phyloP scores from a whole-genome alignment of 2,113 vertebrate species.

The Chrysemys picta region DNA sequence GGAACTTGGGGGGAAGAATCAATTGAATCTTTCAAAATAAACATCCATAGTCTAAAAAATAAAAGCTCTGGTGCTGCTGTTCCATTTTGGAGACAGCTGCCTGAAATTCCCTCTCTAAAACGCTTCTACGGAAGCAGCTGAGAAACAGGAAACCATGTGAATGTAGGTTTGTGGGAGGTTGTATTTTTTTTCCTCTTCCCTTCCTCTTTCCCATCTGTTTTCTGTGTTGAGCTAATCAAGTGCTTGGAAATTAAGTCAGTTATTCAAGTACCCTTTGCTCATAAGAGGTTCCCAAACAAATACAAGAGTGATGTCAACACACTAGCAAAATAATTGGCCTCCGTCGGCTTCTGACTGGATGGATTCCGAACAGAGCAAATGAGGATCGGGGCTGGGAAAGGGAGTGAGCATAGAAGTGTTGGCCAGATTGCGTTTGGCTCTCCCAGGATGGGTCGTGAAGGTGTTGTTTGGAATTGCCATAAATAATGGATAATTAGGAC shows the following conservation, averaged over 20 bases:
- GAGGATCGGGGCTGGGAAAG: neutral
- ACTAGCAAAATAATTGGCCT: conserved; percentile 56
- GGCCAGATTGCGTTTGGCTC: neutral
- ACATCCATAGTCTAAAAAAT: neutral
- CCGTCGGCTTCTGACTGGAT: conserved; percentile 26
- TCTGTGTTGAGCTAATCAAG: conserved; percentile 64
- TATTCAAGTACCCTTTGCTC: conserved; percentile 59
- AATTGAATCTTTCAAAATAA: neutral
- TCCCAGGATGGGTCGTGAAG: neutral
- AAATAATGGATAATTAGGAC: neutral
- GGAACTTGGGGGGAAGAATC: neutral
- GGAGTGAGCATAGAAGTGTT: neutral
- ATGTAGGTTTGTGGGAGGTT: neutral
- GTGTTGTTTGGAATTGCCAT: neutral
- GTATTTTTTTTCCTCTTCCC: neutral
- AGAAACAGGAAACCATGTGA: neutral
- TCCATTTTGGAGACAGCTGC: neutral
- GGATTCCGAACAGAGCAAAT: conserved; percentile 52
- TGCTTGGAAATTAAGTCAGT: conserved; percentile 67
- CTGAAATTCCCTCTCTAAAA: neutral
- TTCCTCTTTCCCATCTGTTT: conserved; percentile 2
- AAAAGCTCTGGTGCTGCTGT: neutral
- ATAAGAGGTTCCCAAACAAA: conserved; percentile 69
- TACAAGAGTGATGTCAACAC: conserved; percentile 51
- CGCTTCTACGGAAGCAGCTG: neutral